Conservation (phyloP, 1,140 invertebrate genomes). For the Neelides sp. region DNA sequence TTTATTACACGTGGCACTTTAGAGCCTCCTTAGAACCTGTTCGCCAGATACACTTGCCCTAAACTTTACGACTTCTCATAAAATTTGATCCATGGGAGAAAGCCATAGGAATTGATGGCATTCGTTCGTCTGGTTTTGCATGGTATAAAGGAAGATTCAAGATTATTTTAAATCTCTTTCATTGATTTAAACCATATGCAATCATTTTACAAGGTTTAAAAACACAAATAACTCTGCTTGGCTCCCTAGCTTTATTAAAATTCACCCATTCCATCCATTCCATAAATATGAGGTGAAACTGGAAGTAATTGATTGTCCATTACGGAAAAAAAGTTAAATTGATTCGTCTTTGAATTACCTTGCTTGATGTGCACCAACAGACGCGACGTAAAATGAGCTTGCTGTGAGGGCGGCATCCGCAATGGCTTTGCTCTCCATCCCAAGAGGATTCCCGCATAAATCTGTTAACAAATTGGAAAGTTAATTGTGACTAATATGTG, state of each 20-base stretch:
- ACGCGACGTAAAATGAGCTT: constrained; percentile 50
- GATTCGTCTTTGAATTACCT: constrained; percentile 40
- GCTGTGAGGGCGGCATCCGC: constrained; percentile 49
- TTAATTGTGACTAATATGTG: neutral
- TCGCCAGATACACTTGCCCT: neutral
- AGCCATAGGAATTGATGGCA: too few relatives aligned
- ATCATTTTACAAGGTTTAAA: too few relatives aligned
- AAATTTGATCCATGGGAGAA: neutral
- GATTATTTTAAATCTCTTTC: too few relatives aligned
- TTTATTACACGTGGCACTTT: constrained; percentile 1
- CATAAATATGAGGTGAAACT: too few relatives aligned
- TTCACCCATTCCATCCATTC: too few relatives aligned
- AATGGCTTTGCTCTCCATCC: constrained; percentile 54
- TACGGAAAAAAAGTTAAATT: neutral
- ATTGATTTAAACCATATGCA: too few relatives aligned
- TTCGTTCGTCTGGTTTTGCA: too few relatives aligned
- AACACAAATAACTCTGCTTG: too few relatives aligned
- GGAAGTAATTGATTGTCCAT: too few relatives aligned
- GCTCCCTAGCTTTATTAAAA: too few relatives aligned
- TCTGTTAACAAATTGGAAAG: constrained; percentile 39
- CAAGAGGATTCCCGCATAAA: constrained; percentile 46
- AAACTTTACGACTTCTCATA: constrained; percentile 12
- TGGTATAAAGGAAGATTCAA: too few relatives aligned
- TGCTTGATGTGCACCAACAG: constrained; percentile 50
- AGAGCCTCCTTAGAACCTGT: neutral